Evolutionary conservation across 2,888 invertebrate genomes (phyloP).

Genomic region (Ormyrus thymus): DNA sequence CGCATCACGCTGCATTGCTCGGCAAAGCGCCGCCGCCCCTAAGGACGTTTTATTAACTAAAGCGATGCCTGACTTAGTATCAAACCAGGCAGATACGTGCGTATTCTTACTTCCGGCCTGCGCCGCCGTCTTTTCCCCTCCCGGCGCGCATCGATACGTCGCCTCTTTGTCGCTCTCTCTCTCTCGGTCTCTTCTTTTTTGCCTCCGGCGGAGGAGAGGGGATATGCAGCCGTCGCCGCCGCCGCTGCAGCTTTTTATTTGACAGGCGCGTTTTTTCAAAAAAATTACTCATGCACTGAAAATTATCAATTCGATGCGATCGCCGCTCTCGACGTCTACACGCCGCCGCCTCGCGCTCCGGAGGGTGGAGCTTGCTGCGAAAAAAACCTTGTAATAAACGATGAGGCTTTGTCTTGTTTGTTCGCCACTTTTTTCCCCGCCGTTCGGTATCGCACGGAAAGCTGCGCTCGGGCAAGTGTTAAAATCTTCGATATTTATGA

Average conservation of each 20-base stretch:
- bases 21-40: slow-evolving; percentile 61
- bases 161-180: slow-evolving; percentile 9
- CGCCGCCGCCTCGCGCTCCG: not conserved
- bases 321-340: not conserved
- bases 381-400: not conserved
- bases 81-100: slow-evolving; percentile 72
- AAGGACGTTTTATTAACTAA: slow-evolving; percentile 70
- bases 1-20: slow-evolving; percentile 63
- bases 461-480: slow-evolving; percentile 9
- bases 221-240: too few species aligned
- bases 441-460: not conserved
- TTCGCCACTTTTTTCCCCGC: slow-evolving; percentile 1
- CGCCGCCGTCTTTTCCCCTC: slow-evolving; percentile 14
- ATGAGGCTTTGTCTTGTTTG: slow-evolving; percentile 22
- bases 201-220: not conserved
- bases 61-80: slow-evolving; percentile 74
- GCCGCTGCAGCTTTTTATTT: slow-evolving; percentile 22
- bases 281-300: slow-evolving; percentile 48
- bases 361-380: not conserved
- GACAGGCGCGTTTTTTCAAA: slow-evolving; percentile 30
- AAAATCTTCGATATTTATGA: slow-evolving; percentile 35
- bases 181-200: slow-evolving; percentile 2
- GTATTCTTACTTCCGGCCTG: slow-evolving; percentile 72
- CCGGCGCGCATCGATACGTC: not conserved
- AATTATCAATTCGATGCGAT: slow-evolving; percentile 43